Conservation (phyloP, 2,888 invertebrate species). For the Ochropleura plecta region DNA sequence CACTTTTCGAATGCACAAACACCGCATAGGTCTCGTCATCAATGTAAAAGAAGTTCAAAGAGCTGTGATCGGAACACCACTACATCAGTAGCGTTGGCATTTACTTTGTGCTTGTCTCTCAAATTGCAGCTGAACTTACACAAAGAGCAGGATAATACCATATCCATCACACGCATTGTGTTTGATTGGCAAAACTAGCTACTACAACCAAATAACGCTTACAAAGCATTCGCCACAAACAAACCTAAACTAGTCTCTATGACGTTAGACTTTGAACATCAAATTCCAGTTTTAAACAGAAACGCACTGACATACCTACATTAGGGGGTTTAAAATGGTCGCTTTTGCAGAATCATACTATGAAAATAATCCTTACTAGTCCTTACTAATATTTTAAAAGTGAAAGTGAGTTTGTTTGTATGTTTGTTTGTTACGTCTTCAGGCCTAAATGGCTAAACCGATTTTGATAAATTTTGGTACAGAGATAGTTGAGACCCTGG, state of each 20-base stretch:
- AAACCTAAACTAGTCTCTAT: not conserved
- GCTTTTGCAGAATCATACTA: no score
- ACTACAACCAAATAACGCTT: not conserved
- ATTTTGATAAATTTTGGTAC: no score
- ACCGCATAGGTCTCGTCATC: not conserved
- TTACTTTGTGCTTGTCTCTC: not conserved
- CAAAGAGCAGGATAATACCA: not conserved
- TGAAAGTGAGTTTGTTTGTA: no score
- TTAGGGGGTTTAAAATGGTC: no score
- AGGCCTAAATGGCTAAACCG: no score
- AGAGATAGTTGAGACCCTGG: no score
- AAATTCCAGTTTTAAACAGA: slow-evolving; percentile 10
- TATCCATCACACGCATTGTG: not conserved
- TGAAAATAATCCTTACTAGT: no score
- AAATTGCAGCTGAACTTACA: not conserved
- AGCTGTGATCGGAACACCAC: not conserved
- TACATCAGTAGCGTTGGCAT: not conserved
- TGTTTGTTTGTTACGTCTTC: no score
- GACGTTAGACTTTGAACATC: not conserved
- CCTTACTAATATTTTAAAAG: no score
- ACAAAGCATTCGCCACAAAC: not conserved
- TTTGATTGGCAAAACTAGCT: not conserved
- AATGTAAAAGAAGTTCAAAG: not conserved
- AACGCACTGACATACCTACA: not conserved
- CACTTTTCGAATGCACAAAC: not conserved